A percentile compares a stretch with the other conserved stretches of the same genome.
phyloP scores from a whole-genome alignment of 2,797 vertebrate species.

The Chaunax sp. region DNA sequence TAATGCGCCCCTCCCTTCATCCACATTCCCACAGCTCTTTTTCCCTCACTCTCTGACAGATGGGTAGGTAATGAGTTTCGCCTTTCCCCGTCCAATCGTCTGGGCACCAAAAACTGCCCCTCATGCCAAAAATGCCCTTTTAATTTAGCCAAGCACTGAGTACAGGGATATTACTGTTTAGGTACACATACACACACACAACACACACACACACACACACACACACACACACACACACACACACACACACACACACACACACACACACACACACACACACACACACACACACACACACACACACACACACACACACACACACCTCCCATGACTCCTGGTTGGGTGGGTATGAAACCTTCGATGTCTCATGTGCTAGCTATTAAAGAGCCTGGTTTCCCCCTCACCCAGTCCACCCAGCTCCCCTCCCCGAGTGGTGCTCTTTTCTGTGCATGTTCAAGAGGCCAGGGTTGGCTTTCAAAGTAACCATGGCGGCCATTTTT shows the following conservation, averaged over 20 bases:
- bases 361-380: constrained; percentile 83
- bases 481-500: constrained; percentile 83
- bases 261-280: constrained; percentile 25
- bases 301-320: constrained; percentile 35
- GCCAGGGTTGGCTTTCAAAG: constrained; percentile 82
- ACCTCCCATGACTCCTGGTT: constrained; percentile 74
- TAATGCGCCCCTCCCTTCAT: constrained; percentile 62
- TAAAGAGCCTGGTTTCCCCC: constrained; percentile 75
- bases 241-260: neutral
- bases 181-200: constrained; percentile 9
- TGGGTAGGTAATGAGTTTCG: constrained; percentile 85
- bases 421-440: constrained; percentile 72
- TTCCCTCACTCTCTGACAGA: constrained; percentile 80
- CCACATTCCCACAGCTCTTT: constrained; percentile 79
- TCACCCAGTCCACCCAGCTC: constrained; percentile 63
- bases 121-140: constrained; percentile 83
- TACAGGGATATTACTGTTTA: constrained; percentile 83
- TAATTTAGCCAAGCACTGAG: constrained; percentile 83
- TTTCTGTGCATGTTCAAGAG: constrained; percentile 79
- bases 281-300: constrained; percentile 13
- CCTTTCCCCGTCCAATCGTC: constrained; percentile 80
- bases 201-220: neutral
- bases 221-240: constrained; percentile 21
- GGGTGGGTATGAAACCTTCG: constrained; percentile 77
- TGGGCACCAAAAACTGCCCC: constrained; percentile 80